Conservation (phyloP, 1,140 invertebrate species). For the Samia ricini region DNA sequence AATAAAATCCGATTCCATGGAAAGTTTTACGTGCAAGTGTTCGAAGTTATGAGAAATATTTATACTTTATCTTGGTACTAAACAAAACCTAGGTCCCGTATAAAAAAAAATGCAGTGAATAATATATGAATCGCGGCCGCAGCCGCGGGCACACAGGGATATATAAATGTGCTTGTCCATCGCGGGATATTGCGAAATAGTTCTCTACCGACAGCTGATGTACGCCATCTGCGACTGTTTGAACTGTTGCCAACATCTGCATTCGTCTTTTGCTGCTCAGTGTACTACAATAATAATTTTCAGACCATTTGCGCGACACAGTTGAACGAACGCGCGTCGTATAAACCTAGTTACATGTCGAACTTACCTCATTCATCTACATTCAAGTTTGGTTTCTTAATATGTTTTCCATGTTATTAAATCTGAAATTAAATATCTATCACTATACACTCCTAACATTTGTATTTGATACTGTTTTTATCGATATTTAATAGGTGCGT, state of each 20-base stretch:
- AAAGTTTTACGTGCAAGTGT: too few species aligned
- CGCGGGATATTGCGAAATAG: background rate
- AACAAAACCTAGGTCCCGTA: too few species aligned
- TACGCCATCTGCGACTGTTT: slow-evolving; percentile 46
- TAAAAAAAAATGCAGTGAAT: too few species aligned
- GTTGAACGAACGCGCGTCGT: slow-evolving; percentile 21
- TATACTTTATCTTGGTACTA: too few species aligned
- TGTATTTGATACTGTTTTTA: too few species aligned
- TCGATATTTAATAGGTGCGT: too few species aligned
- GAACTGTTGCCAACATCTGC: slow-evolving; percentile 59
- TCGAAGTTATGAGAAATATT: too few species aligned
- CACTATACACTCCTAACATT: too few species aligned
- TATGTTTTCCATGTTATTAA: background rate
- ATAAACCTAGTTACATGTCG: slow-evolving; percentile 28
- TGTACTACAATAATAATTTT: slow-evolving; percentile 44
- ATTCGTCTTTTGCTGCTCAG: slow-evolving; percentile 27
- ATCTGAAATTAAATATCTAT: background rate
- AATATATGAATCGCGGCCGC: too few species aligned
- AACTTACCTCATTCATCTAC: slow-evolving; percentile 9
- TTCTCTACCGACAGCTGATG: slow-evolving; percentile 4
- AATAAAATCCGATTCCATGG: too few species aligned
- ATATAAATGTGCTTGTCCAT: background rate
- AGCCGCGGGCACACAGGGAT: too few species aligned
- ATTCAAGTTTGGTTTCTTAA: background rate
- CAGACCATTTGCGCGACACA: slow-evolving; percentile 35